Base-by-base conservation (phyloP, 2,113 vertebrate genomes). In the Rana temporaria region DNA sequence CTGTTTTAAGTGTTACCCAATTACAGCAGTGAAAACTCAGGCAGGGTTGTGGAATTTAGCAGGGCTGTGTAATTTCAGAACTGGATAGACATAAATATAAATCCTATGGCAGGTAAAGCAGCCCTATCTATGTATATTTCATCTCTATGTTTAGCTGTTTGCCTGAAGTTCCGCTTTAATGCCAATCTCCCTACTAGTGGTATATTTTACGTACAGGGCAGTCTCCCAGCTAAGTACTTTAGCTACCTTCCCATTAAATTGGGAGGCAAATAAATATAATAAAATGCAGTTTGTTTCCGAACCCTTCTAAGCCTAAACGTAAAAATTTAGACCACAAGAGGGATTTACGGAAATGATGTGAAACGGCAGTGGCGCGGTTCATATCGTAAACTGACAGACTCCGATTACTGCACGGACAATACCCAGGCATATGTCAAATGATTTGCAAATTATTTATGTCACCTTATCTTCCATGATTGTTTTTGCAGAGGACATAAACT, bases 401-500 rank as follows among this genome's bases (percentile, higher is more conserved):
- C 93, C 95, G 96, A 97, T 97, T 95, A 96, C 96, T 96, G 95
- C 96, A 95, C 95, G 96, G 95, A 97, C 95, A 97, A 95, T 96
- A 94, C 93, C 95, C 95, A 91, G 42, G 94, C 94, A 91, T 97
- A 94, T 96, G 96, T 97, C 95, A 97, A 96, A 95, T 91, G 89
- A 95, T 96, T 96, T 96, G 94, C 96, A 97, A 97, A 98, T 96
- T 97, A 96, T 95, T 96, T 95, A 96, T 97, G 96, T 97, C 96
- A 97, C 95, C 94, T 96, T 96, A 96, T 96, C 93, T 93, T 90
- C 93, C 90, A 93, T 95, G 94, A 95, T 95, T 95, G 93, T 97
- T 98, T 97, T 95, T 94, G 92, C 90, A 92, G 94, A 96, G 94
- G 95, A 94, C 95, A 93, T 95, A 95, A 96, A 96, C 94, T 89